Evolutionary conservation across 2,113 vertebrate species (phyloP).

Genomic region (Pachypanchax playfairii): DNA sequence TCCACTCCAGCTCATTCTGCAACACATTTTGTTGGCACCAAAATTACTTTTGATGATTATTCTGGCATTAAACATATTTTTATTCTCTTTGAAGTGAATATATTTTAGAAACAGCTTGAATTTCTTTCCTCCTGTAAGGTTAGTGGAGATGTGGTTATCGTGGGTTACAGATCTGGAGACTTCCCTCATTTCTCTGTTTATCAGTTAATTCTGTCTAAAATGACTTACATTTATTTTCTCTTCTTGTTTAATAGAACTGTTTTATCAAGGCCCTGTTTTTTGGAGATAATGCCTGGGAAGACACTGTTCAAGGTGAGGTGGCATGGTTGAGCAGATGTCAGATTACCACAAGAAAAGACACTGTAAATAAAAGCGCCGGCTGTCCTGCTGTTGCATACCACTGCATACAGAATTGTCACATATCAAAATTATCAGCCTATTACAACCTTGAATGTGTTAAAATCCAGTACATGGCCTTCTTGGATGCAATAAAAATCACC

Average conservation of each 20-base stretch:
- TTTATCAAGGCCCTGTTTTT: constrained; percentile 67
- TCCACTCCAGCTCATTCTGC: constrained; percentile 41
- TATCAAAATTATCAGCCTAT: constrained; percentile 56
- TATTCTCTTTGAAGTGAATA: constrained; percentile 53
- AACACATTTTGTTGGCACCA: constrained; percentile 32
- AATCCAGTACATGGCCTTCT: constrained; percentile 35
- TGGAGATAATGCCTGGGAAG: constrained; percentile 64
- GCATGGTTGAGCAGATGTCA: constrained; percentile 60
- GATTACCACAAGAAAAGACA: constrained; percentile 60
- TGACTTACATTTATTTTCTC: constrained; percentile 55
- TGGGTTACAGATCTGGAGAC: constrained; percentile 52
- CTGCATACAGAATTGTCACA: constrained; percentile 30
- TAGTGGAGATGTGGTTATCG: constrained; percentile 38
- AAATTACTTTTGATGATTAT: constrained; percentile 47
- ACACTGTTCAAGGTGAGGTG: constrained; percentile 62
- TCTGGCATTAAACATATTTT: constrained; percentile 49
- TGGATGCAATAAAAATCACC: constrained; percentile 44
- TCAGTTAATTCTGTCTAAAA: constrained; percentile 56
- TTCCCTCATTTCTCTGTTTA: constrained; percentile 65
- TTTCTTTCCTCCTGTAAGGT: constrained; percentile 16
- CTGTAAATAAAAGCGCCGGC: constrained; percentile 56
- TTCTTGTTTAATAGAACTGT: constrained; percentile 48
- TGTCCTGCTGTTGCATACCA: constrained; percentile 23
- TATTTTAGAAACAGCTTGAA: constrained; percentile 48
- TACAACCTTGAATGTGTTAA: constrained; percentile 44